A percentile compares a stretch with the other conserved stretches of the same genome.
These are phyloP conservation scores for Ariolimax columbianus DNA, from an alignment of 2,888 invertebrate species.

Conservation along the genomic window DNA sequence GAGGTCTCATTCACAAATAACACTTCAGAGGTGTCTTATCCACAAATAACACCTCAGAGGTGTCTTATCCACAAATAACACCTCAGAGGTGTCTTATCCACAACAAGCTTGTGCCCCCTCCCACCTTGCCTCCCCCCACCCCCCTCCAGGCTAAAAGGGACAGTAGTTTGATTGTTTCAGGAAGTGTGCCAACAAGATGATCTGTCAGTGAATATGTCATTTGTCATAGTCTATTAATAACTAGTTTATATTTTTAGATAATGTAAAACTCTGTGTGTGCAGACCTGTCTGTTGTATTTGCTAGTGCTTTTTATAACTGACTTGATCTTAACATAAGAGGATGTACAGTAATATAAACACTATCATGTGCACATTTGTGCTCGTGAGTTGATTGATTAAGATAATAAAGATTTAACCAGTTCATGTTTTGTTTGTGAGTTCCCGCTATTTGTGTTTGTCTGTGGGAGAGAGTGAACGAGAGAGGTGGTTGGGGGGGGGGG, in stretches of 20 bases:
- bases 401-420: background rate
- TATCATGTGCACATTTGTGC: background rate
- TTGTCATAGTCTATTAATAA: background rate
- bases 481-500: background rate
- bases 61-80: no score
- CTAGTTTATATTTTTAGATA: background rate
- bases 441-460: background rate
- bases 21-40: no score
- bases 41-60: no score
- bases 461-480: background rate
- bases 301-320: background rate
- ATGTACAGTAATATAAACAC: background rate
- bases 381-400: background rate
- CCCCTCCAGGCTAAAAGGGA: no score
- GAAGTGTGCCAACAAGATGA: no score
- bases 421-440: background rate
- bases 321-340: background rate
- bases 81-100: no score
- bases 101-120: no score
- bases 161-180: no score
- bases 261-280: background rate
- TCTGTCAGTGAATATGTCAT: background rate
- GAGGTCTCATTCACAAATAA: no score
- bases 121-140: no score
- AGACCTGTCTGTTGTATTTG: background rate